Evolutionary conservation across 1,140 invertebrate species (phyloP), one percentile per base, ranked within the genome.

Genomic region (Drosophila chauvacae): DNA sequence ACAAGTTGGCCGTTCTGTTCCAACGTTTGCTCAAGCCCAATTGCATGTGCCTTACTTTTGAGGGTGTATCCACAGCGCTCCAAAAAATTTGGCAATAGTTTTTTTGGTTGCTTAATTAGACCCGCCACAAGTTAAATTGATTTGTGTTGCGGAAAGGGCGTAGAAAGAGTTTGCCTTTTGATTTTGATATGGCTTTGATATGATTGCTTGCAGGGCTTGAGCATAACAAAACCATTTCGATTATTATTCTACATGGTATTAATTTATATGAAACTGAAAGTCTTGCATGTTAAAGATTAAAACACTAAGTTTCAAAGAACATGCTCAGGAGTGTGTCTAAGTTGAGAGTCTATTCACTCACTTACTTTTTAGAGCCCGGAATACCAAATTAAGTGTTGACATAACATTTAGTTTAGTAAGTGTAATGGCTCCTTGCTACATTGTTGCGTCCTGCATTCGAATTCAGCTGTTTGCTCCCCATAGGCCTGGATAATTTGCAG

Each of bases 81-180:
- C 11, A 72, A 37, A 42, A 71, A 77, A 69, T 88, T 80, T 72
- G 84, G 76, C 48, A 83, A 86, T 88, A 72, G 70, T 72, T 58
- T 47, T 47, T 66, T 33, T 23, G 77, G 76, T 77, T 51, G 68
- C 80, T 88, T 80, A 80, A 88, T 87, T 87, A 88, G 72, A 75
- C 68, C 63, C 53, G 64, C 28, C 14, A n/a, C 35, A 88, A 64
- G 63, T 84, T 84, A 47, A 88, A 87, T 87, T 87, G 84, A 87
- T 87, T 88, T 84, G 71, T 79, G 86, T 63, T 68, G 20, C n/a
- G 10, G 18, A 26, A 23, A 28, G 55, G 68, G 26, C 20, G 4
- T 16, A 39, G 30, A 28, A 33, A n/a, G 11, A 11, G 64, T 26
- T 47, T 16, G 42, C 3, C 20, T 11, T 42, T 35, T 3, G 30